Evolutionary conservation across 1,140 invertebrate species (phyloP).

Genomic region (Trichonephila clavata): DNA sequence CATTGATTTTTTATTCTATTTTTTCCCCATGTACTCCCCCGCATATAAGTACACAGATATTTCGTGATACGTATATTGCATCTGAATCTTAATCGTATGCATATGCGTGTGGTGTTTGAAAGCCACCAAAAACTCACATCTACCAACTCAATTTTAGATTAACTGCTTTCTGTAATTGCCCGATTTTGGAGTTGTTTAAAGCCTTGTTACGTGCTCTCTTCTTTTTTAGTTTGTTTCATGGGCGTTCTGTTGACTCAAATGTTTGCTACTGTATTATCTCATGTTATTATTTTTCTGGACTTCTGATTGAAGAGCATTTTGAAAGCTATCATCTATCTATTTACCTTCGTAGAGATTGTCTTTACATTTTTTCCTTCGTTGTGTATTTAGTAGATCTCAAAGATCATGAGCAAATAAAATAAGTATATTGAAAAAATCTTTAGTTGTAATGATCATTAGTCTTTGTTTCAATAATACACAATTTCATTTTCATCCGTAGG

Average conservation of each 20-base stretch:
- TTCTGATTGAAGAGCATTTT: not conserved
- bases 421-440: no score
- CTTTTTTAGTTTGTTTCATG: not conserved
- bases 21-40: slow-evolving; percentile 57
- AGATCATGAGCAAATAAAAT: no score
- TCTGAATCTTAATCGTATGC: slow-evolving; percentile 65
- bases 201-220: not conserved
- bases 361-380: not conserved
- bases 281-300: not conserved
- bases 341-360: not conserved
- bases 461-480: no score
- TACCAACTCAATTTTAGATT: slow-evolving; percentile 24
- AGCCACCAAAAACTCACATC: slow-evolving; percentile 19
- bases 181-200: slow-evolving; percentile 55
- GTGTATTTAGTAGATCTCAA: not conserved
- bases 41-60: slow-evolving; percentile 68
- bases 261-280: not conserved
- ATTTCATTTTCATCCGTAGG: no score
- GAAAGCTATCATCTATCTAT: not conserved
- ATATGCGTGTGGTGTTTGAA: slow-evolving; percentile 33
- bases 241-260: not conserved
- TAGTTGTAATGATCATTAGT: no score
- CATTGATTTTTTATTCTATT: slow-evolving; percentile 54
- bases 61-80: slow-evolving; percentile 59
- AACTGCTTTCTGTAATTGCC: slow-evolving; percentile 4